phyloP scores from a whole-genome alignment of 2,797 vertebrate species.

The Chiroxiphia lanceolata region DNA sequence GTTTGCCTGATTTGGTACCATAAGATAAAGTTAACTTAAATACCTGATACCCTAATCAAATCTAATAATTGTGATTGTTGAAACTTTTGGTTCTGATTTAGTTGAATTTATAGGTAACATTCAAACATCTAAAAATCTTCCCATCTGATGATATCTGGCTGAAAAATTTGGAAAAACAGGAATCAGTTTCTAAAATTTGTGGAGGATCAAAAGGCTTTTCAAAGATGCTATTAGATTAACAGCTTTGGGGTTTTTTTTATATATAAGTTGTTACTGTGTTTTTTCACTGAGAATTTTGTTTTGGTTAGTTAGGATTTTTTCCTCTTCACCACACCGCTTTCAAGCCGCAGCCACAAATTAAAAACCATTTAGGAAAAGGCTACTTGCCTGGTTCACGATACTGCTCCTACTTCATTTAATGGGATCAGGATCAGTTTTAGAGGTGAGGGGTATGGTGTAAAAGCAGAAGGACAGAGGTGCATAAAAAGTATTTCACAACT shows the following conservation, averaged over 20 bases:
- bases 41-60: not conserved
- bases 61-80: not conserved
- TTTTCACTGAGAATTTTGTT: not conserved
- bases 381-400: not conserved
- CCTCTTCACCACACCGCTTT: not conserved
- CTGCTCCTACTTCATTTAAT: not conserved
- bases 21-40: not conserved
- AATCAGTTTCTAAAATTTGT: not conserved
- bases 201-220: not conserved
- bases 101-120: not conserved
- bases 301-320: not conserved
- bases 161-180: not conserved
- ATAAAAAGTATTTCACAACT: not conserved
- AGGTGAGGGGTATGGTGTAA: not conserved
- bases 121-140: not conserved
- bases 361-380: not conserved
- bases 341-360: not conserved
- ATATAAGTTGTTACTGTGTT: not conserved
- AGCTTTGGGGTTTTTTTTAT: not conserved
- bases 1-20: not conserved
- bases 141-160: not conserved
- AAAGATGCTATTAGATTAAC: not conserved
- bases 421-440: not conserved
- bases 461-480: not conserved
- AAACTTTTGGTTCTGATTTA: not conserved